Percentiles rank a stretch among this genome's conserved stretches.
Conservation (phyloP, 2,113 vertebrate species). For the Thinocorus orbignyianus region DNA sequence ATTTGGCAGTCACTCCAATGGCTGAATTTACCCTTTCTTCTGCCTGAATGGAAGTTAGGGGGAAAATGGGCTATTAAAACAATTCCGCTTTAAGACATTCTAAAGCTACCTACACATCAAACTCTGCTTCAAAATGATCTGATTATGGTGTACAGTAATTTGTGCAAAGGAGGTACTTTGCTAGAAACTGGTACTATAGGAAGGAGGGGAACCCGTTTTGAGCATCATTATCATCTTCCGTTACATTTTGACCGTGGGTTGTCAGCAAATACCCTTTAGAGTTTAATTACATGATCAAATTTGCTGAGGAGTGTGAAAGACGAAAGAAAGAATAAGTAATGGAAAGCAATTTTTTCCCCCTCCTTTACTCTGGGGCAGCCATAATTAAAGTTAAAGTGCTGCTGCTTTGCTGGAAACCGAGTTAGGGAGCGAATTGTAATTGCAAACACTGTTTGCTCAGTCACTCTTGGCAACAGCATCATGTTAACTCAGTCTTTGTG, state of each 20-base stretch:
- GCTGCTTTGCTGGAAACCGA: slow-evolving; percentile 26
- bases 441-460: slow-evolving; percentile 42
- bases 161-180: background rate
- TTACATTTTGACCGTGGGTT: background rate
- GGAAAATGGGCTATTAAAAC: background rate
- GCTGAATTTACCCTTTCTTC: background rate
- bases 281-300: slow-evolving; percentile 16
- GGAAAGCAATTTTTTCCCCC: background rate
- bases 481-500: slow-evolving; percentile 32
- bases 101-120: background rate
- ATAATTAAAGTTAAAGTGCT: slow-evolving; percentile 58
- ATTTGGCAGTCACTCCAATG: background rate
- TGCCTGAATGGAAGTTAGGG: background rate
- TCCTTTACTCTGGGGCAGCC: slow-evolving; percentile 19
- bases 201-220: background rate
- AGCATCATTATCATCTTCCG: background rate
- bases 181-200: background rate
- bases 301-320: slow-evolving; percentile 19
- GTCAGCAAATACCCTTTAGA: slow-evolving; percentile 33
- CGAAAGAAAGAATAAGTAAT: background rate
- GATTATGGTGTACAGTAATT: background rate
- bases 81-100: background rate
- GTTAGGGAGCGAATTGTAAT: slow-evolving; percentile 50
- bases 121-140: background rate
- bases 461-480: slow-evolving; percentile 39